Conservation (phyloP, 1,140 invertebrate genomes). For the Ooceraea biroi region DNA sequence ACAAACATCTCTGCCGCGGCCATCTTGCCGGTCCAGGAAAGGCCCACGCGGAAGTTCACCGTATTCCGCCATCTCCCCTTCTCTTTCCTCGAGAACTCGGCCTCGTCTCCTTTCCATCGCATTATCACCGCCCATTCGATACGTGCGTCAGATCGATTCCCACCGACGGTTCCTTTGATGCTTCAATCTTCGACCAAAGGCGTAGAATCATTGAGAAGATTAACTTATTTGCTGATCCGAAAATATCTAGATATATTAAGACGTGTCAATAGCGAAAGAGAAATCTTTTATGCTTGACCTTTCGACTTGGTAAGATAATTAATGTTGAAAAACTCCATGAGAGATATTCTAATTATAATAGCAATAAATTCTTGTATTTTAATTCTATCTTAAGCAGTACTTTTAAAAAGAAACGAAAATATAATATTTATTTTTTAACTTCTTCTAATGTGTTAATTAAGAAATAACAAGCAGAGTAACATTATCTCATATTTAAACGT, state of each 20-base stretch:
- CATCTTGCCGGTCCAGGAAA: constrained; percentile 69
- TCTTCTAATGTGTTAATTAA: not conserved
- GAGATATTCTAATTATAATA: not conserved
- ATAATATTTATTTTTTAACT: constrained; percentile 5
- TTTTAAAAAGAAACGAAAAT: not conserved
- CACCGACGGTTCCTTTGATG: constrained; percentile 54
- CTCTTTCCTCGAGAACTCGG: not conserved
- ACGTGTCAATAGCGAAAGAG: constrained; percentile 23
- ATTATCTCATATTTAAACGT: not conserved
- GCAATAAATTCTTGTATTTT: not conserved
- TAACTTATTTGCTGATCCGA: constrained; percentile 6
- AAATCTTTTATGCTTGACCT: constrained; percentile 27
- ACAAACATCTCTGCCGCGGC: constrained; percentile 62
- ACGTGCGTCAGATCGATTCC: constrained; percentile 61
- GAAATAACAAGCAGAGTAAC: not conserved
- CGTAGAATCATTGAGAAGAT: constrained; percentile 31
- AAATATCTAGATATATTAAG: constrained; percentile 43
- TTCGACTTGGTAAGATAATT: constrained; percentile 16
- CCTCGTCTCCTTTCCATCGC: constrained; percentile 34
- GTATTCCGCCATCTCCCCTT: constrained; percentile 56
- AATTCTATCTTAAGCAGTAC: not conserved
- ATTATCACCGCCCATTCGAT: constrained; percentile 71
- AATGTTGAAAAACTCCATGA: not conserved
- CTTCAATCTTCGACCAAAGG: constrained; percentile 60
- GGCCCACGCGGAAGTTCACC: constrained; percentile 78